Evolutionary conservation across 1,140 invertebrate species (phyloP).

Genomic region (Coenobita brevimanus): DNA sequence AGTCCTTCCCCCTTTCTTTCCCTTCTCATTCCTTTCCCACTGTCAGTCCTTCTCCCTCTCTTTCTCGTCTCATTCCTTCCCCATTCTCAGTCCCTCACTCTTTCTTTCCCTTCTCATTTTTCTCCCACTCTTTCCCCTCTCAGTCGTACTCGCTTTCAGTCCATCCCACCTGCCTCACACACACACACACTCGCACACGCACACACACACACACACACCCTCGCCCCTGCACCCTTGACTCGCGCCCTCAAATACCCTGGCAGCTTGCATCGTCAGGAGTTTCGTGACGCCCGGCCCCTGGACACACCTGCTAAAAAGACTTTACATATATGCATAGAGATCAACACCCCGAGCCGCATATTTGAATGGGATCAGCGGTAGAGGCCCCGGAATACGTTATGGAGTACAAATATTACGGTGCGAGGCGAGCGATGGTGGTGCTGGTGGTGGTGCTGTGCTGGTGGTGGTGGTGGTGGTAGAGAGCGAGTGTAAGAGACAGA

Average conservation of each 20-base stretch:
- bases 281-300: not conserved
- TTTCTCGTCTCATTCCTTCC: not conserved
- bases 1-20: conserved; percentile 2
- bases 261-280: not conserved
- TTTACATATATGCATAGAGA: conserved; percentile 57
- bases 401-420: too few relatives aligned
- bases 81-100: too few relatives aligned
- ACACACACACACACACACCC: too few relatives aligned
- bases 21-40: conserved; percentile 9
- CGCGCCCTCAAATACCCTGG: not conserved
- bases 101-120: too few relatives aligned
- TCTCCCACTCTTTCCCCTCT: too few relatives aligned
- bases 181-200: too few relatives aligned
- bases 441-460: too few relatives aligned
- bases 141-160: too few relatives aligned
- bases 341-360: conserved; percentile 40
- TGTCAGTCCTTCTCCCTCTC: conserved; percentile 3
- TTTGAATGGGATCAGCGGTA: conserved; percentile 40
- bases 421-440: not conserved
- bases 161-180: too few relatives aligned
- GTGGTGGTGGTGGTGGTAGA: not conserved
- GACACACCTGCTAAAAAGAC: conserved; percentile 34
- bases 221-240: too few relatives aligned
- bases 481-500: too few relatives aligned
- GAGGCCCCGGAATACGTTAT: conserved; percentile 30